Base-by-base conservation (phyloP, 2,113 vertebrate species). In the Ctenodactylus gundi region DNA sequence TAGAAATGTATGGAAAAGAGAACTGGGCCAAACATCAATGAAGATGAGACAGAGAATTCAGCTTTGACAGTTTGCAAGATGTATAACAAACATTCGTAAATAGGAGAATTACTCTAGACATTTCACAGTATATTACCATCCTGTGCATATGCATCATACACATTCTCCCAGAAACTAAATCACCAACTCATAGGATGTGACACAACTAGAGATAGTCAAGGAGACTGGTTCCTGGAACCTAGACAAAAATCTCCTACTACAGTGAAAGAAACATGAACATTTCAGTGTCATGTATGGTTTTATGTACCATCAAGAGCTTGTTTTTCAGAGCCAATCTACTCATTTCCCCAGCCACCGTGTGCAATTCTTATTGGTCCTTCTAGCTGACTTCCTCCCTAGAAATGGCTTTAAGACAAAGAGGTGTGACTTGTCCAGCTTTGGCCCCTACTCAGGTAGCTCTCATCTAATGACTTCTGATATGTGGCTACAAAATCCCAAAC, bases 51-150 rank as follows among this genome's bases (percentile, higher is more conserved):
- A 51, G 2, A 23, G 67, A 83, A 18, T n/a, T 58, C 20, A 70
- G 23, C 13, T 64, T 2, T 72, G 81, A 55, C 31, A 41, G 2
- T 12, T 90, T 83, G 29, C 20, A 68, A 64, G 13, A 23, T 84
- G 9, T 10, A 44, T 46, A 27, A 67, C 29, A 21, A 73, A 36
- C 20, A 46, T 81, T 75, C 82, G 15, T 58, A 84, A 34, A 27
- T 81, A 17, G n/a, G 34, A 77, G 58, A 94, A 31, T 8, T 64
- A 36, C 10, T 72, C 31, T 81, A 72, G 65, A 87, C 58, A 85
- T 25, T 11, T 5, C 27, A 90, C 90, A 76, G 7, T 6, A 10
- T 77, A 55, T 31, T 34, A 31, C 7, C 36, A 34, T 3, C 34
- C 1, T 67, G 7, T 57, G 3, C 11, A 44, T 17, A 34, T 31